Evolutionary conservation across 2,113 vertebrate species (phyloP).

Genomic region (Benitochromis conjunctus): DNA sequence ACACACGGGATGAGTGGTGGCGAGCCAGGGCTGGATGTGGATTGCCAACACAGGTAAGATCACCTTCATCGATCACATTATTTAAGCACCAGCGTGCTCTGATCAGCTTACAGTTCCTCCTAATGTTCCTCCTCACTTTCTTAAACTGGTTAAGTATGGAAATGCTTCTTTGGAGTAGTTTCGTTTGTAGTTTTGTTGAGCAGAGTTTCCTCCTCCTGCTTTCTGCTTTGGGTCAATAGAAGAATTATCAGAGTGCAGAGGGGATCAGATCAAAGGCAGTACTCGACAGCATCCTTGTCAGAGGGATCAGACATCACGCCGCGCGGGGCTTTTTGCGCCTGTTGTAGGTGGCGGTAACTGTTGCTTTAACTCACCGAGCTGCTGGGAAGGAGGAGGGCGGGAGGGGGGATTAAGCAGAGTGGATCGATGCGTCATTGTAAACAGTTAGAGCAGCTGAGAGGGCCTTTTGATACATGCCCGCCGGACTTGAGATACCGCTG

Average conservation of each 20-base stretch:
- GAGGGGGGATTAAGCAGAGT: constrained; percentile 24
- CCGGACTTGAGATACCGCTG: neutral
- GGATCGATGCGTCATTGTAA: constrained; percentile 56
- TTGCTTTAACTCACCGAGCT: constrained; percentile 45
- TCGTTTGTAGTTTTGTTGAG: neutral
- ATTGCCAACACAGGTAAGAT: constrained; percentile 61
- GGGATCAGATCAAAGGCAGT: constrained; percentile 13
- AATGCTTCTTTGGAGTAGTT: neutral
- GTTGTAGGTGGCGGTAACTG: constrained; percentile 17
- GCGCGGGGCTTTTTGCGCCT: neutral
- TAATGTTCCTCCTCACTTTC: neutral
- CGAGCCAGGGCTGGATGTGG: constrained; percentile 62
- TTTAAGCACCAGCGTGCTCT: neutral
- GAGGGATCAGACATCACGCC: neutral
- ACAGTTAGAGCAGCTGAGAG: constrained; percentile 38
- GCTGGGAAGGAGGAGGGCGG: neutral
- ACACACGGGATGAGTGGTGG: constrained; percentile 60
- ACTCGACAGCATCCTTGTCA: neutral
- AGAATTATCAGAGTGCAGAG: constrained; percentile 27
- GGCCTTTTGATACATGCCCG: constrained; percentile 27
- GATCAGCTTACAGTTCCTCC: neutral
- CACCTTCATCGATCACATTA: neutral
- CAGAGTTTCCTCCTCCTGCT: neutral
- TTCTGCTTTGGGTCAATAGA: neutral
- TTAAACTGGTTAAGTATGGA: neutral